phyloP scores from a whole-genome alignment of 1,140 invertebrate species.

The Drosophila murphyi region DNA sequence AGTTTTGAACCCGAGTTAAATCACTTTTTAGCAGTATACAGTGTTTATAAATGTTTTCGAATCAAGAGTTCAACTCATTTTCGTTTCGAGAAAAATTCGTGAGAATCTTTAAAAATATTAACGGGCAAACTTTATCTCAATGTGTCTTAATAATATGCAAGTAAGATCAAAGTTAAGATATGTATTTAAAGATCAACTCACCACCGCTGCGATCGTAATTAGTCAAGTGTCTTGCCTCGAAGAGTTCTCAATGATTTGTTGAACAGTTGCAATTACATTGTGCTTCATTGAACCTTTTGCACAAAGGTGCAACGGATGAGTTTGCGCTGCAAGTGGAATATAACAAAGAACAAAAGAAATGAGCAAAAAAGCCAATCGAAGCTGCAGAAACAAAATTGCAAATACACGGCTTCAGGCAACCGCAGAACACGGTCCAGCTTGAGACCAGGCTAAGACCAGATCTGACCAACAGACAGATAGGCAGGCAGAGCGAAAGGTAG shows the following conservation, averaged over 20 bases:
- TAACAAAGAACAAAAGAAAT: slow-evolving; percentile 14
- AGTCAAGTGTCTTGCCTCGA: neutral
- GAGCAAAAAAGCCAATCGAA: slow-evolving; percentile 8
- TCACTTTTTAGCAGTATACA: neutral
- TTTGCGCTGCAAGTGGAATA: slow-evolving; percentile 13
- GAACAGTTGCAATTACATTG: neutral
- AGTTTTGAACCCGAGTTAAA: neutral
- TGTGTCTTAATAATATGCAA: neutral
- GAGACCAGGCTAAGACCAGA: slow-evolving; percentile 27
- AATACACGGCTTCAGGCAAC: slow-evolving; percentile 36
- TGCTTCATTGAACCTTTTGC: slow-evolving; percentile 29
- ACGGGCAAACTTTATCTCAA: neutral
- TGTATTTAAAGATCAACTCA: neutral
- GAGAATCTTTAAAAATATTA: no score
- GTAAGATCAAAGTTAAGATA: neutral
- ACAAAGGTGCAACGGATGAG: slow-evolving; percentile 12
- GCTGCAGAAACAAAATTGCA: slow-evolving; percentile 34
- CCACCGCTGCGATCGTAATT: slow-evolving; percentile 8
- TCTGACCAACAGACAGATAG: neutral
- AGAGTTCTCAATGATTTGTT: slow-evolving; percentile 22
- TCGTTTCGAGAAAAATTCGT: no score
- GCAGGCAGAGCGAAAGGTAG: neutral
- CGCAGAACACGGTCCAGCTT: slow-evolving; percentile 26
- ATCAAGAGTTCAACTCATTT: no score
- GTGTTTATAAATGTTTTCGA: no score